A percentile compares a stretch with the other conserved stretches of the same genome.
Conservation (phyloP, 1,140 invertebrate species). For the Aradophagus sp. region DNA sequence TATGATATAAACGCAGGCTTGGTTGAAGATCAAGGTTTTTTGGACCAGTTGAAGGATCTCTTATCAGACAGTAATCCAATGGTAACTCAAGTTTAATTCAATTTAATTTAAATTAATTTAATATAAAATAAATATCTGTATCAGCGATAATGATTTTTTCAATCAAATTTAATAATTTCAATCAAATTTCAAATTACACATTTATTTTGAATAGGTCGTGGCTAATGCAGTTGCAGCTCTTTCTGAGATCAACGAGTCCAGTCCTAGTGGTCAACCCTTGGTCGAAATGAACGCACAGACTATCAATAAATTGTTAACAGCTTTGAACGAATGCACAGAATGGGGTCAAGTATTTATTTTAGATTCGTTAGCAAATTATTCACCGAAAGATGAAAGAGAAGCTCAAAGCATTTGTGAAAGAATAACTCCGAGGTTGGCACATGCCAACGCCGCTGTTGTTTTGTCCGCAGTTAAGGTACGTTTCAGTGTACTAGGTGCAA, state of each 20-base stretch:
- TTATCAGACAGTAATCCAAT: conserved; percentile 99
- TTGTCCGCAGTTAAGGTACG: conserved; percentile 98
- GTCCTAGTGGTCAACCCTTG: conserved; percentile 91
- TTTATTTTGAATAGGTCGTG: conserved; percentile 89
- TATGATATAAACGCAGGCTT: conserved; percentile 99
- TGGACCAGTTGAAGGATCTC: conserved; percentile 97
- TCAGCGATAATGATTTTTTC: no score
- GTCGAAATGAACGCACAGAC: conserved; percentile 98
- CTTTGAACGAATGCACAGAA: conserved; percentile 99
- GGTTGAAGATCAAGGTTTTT: conserved; percentile 98
- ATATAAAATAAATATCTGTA: no score
- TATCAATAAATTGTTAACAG: conserved; percentile 98
- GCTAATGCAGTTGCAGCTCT: conserved; percentile 99
- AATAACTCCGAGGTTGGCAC: conserved; percentile 97
- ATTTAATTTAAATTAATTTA: no score
- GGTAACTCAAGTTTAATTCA: no score
- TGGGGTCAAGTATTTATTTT: conserved; percentile 99
- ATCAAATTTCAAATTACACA: no score
- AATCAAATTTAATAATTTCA: no score
- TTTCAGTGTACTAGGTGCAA: no score
- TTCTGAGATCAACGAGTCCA: conserved; percentile 98
- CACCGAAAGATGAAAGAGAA: conserved; percentile 97
- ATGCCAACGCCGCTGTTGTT: conserved; percentile 99
- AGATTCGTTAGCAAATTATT: conserved; percentile 98
- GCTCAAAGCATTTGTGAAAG: conserved; percentile 99